Evolutionary conservation across 2,888 invertebrate species (phyloP).

Genomic region (Pheosia tremula): DNA sequence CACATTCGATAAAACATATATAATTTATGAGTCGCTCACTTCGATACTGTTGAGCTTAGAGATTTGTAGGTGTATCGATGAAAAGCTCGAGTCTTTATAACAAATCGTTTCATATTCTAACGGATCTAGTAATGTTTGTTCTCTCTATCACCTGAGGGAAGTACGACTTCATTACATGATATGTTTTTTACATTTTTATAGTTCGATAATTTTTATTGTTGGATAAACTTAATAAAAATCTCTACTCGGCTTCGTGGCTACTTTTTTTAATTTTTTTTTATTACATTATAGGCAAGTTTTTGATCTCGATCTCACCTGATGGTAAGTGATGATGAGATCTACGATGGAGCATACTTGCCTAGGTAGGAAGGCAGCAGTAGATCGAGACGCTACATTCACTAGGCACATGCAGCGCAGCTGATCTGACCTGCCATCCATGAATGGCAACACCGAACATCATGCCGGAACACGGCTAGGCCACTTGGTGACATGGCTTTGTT

Average conservation of each 20-base stretch:
- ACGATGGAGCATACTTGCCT: no score
- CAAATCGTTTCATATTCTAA: constrained; percentile 1
- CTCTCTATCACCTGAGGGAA: not conserved
- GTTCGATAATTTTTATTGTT: not conserved
- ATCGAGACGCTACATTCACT: no score
- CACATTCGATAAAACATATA: not conserved
- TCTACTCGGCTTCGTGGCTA: not conserved
- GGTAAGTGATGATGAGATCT: no score
- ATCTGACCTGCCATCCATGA: no score
- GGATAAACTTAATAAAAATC: not conserved
- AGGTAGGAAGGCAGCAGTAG: no score
- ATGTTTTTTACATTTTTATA: not conserved
- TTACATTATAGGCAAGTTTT: no score
- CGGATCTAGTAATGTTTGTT: not conserved
- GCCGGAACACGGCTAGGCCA: no score
- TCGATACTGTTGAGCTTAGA: not conserved
- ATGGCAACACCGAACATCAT: no score
- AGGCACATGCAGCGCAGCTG: no score
- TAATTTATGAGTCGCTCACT: not conserved
- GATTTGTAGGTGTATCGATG: not conserved
- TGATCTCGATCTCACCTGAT: no score
- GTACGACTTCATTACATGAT: not conserved
- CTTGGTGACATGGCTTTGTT: no score
- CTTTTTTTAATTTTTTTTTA: no score
- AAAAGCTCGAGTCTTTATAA: not conserved